These are phyloP conservation scores for Aleadryas rufinucha DNA, from an alignment of 2,113 vertebrate genomes.

Conservation along the genomic window DNA sequence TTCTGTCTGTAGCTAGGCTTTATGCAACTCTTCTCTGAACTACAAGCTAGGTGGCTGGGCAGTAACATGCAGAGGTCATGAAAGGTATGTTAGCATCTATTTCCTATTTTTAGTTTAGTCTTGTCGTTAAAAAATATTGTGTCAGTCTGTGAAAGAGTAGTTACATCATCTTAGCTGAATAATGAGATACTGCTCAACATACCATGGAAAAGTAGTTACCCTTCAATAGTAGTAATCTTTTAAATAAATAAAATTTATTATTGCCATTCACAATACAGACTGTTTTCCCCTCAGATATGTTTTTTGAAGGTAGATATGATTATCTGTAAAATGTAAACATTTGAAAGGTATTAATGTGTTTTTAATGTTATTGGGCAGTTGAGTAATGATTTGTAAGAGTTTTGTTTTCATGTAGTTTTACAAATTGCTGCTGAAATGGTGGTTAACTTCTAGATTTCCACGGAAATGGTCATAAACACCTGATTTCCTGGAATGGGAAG, in stretches of 20 bases:
- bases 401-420: background rate
- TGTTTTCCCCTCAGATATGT: background rate
- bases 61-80: background rate
- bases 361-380: background rate
- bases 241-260: slow-evolving; percentile 16
- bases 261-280: slow-evolving; percentile 15
- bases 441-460: background rate
- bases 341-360: background rate
- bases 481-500: background rate
- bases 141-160: background rate
- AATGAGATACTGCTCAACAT: slow-evolving; percentile 30
- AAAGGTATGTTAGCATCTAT: background rate
- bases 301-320: background rate
- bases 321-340: background rate
- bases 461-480: background rate
- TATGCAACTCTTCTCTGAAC: background rate
- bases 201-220: background rate
- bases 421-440: background rate
- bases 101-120: slow-evolving; percentile 13
- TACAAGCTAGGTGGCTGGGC: background rate
- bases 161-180: slow-evolving; percentile 19
- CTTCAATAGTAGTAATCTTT: background rate
- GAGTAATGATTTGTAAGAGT: background rate
- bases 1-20: background rate
- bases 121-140: background rate